These are phyloP conservation scores for Neostethus bicornis DNA, from an alignment of 2,797 vertebrate genomes.

Conservation along the genomic window DNA sequence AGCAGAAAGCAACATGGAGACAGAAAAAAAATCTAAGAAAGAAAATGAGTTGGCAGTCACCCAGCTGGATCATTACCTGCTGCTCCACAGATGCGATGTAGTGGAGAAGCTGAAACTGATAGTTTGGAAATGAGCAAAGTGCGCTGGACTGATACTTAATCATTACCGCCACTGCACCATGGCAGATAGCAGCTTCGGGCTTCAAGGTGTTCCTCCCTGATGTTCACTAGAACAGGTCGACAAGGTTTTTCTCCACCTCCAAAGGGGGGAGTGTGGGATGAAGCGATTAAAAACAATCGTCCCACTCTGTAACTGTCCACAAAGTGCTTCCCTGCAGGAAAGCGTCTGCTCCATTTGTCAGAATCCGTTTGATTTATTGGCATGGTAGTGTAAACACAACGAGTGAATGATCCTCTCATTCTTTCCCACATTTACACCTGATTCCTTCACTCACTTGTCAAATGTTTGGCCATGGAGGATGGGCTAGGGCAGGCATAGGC, in stretches of 20 bases:
- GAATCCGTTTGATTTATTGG: constrained; percentile 54
- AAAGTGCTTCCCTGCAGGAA: constrained; percentile 37
- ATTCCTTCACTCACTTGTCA: constrained; percentile 10
- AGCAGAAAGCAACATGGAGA: constrained; percentile 44
- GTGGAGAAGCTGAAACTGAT: constrained; percentile 77
- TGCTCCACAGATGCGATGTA: constrained; percentile 72
- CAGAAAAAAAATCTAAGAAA: constrained; percentile 48
- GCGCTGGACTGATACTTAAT: constrained; percentile 74
- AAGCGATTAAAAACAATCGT: constrained; percentile 72
- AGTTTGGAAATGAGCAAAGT: constrained; percentile 74
- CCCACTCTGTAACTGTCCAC: constrained; percentile 73
- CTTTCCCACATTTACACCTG: constrained; percentile 11
- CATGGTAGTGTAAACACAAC: constrained; percentile 28
- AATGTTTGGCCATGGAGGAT: neutral
- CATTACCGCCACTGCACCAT: constrained; percentile 68
- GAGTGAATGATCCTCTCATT: constrained; percentile 12
- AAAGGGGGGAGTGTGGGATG: constrained; percentile 54
- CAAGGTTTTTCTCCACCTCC: constrained; percentile 67
- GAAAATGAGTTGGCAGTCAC: constrained; percentile 70
- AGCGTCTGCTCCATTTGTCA: constrained; percentile 46
- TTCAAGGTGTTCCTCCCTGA: constrained; percentile 72
- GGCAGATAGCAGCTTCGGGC: constrained; percentile 68
- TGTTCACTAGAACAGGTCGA: constrained; percentile 71
- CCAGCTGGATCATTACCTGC: constrained; percentile 79
- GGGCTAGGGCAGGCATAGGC: too few relatives aligned